Conservation (phyloP, 2,888 invertebrate genomes). For the Hoplodrina ambigua region DNA sequence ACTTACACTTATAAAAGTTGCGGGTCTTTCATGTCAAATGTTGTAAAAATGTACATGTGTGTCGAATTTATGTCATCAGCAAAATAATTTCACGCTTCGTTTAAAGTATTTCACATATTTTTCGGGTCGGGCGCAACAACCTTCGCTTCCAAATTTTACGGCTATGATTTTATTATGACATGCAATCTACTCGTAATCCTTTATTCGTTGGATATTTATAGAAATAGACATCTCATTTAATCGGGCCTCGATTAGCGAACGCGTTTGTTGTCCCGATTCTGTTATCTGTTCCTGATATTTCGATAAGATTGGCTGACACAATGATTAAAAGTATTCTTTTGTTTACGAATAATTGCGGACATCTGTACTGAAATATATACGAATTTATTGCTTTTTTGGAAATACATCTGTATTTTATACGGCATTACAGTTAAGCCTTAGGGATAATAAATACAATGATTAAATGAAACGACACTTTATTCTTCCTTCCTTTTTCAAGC, state of each 20-base stretch:
- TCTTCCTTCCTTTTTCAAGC: conserved; percentile 13
- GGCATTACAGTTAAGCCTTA: conserved; percentile 2
- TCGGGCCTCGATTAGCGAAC: conserved; percentile 15
- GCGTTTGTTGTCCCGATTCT: conserved; percentile 27
- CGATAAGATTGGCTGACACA: conserved; percentile 41
- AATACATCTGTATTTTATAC: conserved; percentile 27
- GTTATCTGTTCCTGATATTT: conserved; percentile 36
- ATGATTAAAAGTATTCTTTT: conserved; percentile 28
- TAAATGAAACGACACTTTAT: conserved; percentile 18
- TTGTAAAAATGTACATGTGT: conserved; percentile 21
- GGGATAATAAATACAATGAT: conserved; percentile 42
- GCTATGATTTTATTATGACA: conserved; percentile 68
- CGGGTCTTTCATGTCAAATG: conserved; percentile 9
- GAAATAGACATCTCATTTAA: conserved; percentile 50
- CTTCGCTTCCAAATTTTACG: conserved; percentile 68
- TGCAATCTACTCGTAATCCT: conserved; percentile 68
- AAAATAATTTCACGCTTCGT: conserved; percentile 67
- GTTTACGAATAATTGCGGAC: conserved; percentile 26
- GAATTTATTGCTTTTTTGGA: conserved; percentile 5
- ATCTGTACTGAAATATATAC: conserved; percentile 18
- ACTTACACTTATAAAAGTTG: conserved; percentile 1
- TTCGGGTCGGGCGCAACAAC: conserved; percentile 56
- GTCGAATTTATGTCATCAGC: conserved; percentile 55
- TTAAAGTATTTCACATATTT: conserved; percentile 65
- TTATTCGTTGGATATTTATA: conserved; percentile 53